A percentile compares a stretch with the other conserved stretches of the same genome.
Evolutionary conservation across 2,113 vertebrate species (phyloP).

Genomic region (Platysteira castanea): DNA sequence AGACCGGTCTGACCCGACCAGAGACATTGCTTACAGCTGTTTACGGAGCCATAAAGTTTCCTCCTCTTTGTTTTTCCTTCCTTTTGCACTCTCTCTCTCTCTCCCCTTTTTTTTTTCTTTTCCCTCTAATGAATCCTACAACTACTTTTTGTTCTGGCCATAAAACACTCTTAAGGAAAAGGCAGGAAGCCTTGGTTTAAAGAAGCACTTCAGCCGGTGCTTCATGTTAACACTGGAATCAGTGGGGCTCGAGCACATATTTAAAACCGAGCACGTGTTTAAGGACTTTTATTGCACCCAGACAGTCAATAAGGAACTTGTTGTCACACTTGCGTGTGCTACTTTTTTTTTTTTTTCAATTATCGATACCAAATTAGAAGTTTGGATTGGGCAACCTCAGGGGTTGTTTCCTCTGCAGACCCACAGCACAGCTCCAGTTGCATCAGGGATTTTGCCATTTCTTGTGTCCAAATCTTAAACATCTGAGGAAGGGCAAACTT

Average conservation of each 20-base stretch:
- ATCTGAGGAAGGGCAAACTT: not conserved
- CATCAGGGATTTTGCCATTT: not conserved
- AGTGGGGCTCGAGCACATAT: not conserved
- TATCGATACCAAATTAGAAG: not conserved
- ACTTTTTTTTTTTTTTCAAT: not conserved
- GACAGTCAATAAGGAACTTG: not conserved
- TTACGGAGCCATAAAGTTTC: slow-evolving; percentile 64
- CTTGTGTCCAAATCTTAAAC: not conserved
- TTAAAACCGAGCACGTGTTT: not conserved
- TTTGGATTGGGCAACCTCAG: not conserved
- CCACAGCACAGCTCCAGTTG: not conserved
- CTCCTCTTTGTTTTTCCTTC: slow-evolving; percentile 62
- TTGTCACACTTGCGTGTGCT: not conserved
- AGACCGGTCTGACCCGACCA: slow-evolving; percentile 72
- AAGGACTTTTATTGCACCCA: not conserved
- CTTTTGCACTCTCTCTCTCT: not conserved
- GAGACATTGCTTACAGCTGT: slow-evolving; percentile 73
- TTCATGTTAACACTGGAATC: not conserved
- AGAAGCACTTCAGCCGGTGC: not conserved
- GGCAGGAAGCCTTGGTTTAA: not conserved
- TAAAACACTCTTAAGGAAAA: not conserved
- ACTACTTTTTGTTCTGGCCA: not conserved
- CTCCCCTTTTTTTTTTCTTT: not conserved
- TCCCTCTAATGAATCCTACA: not conserved
- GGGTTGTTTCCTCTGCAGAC: not conserved